Conservation (phyloP, 2,113 vertebrate species). For the Pteronura brasiliensis region DNA sequence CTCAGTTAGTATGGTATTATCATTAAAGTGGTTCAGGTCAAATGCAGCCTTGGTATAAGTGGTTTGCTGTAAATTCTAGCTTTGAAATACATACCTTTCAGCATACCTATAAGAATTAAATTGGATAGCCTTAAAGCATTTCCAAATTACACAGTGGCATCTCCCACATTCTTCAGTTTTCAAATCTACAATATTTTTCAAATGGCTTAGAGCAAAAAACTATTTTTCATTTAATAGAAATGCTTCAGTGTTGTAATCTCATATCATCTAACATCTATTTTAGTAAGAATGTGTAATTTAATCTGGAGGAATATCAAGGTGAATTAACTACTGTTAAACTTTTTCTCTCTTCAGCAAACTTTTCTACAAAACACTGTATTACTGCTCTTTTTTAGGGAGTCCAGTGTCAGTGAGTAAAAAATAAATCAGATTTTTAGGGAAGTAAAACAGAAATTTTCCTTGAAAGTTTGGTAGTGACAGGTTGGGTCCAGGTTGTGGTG, state of each 20-base stretch:
- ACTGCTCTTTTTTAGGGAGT: not conserved
- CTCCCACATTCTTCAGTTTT: conserved; percentile 2
- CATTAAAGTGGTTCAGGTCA: conserved; percentile 51
- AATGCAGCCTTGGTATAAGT: not conserved
- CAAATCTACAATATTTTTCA: not conserved
- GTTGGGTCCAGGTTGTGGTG: not conserved
- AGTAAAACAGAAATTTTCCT: not conserved
- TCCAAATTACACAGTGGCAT: not conserved
- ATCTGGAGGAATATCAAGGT: not conserved
- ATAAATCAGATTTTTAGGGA: not conserved
- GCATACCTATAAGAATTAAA: conserved; percentile 22
- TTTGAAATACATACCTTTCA: conserved; percentile 49
- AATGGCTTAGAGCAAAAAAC: not conserved
- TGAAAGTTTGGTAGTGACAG: not conserved
- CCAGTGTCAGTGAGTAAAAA: not conserved
- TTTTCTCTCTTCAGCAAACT: not conserved
- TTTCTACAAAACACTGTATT: conserved; percentile 17
- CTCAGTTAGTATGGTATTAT: conserved; percentile 52
- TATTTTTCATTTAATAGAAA: conserved; percentile 8
- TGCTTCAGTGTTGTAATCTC: not conserved
- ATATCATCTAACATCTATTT: not conserved
- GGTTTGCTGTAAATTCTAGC: conserved; percentile 40
- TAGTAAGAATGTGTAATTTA: not conserved
- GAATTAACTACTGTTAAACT: not conserved
- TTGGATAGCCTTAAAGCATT: conserved; percentile 8